A percentile compares a stretch with the other conserved stretches of the same genome.
Conservation (phyloP, 1,140 invertebrate species). For the Drosophila repletoides region DNA sequence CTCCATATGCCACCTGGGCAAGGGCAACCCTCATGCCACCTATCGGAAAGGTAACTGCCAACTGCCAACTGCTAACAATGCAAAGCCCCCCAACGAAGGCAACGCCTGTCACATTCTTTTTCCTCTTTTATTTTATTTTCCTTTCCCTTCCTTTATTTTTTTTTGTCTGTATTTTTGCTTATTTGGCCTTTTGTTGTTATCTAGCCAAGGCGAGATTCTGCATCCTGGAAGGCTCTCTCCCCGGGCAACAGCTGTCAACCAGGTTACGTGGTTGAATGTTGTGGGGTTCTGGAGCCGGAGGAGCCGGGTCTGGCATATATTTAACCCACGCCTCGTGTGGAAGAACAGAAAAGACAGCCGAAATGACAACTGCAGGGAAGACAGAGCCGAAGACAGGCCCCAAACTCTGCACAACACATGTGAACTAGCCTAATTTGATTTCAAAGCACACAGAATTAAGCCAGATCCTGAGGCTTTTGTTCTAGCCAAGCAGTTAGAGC, state of each 20-base stretch:
- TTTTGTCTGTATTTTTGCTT: conserved; percentile 64
- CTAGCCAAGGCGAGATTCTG: conserved; percentile 40
- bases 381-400: not conserved
- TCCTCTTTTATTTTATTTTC: conserved; percentile 9
- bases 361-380: conserved; percentile 42
- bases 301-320: conserved; percentile 49
- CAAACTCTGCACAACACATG: conserved; percentile 1
- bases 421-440: conserved; percentile 69
- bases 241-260: conserved; percentile 72
- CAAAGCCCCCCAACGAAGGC: conserved; percentile 60
- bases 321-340: conserved; percentile 23
- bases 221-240: conserved; percentile 29
- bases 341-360: conserved; percentile 24
- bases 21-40: conserved; percentile 1
- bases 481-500: conserved; percentile 19
- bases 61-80: conserved; percentile 73
- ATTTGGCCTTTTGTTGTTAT: conserved; percentile 67
- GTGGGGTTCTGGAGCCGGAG: too few species aligned
- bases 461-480: conserved; percentile 60
- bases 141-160: conserved; percentile 37
- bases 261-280: conserved; percentile 66
- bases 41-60: conserved; percentile 66
- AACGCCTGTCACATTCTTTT: conserved; percentile 36
- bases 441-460: conserved; percentile 68
- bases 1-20: not conserved